Evolutionary conservation across 1,140 invertebrate genomes (phyloP).

Genomic region (Hesperophylax magnus): DNA sequence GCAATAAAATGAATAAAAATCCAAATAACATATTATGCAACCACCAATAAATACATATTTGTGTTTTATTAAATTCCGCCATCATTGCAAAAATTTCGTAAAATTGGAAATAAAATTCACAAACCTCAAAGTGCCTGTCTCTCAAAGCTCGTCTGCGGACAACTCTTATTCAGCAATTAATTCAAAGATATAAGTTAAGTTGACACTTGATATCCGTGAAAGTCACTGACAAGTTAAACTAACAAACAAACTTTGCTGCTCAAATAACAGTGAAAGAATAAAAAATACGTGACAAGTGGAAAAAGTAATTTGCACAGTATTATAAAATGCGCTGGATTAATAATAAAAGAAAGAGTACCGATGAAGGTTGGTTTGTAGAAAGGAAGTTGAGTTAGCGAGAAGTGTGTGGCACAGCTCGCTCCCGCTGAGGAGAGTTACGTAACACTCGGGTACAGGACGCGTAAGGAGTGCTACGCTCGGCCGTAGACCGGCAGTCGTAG

Average conservation of each 20-base stretch:
- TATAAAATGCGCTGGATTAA: background rate
- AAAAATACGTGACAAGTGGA: background rate
- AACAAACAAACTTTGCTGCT: background rate
- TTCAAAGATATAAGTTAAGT: conserved; percentile 14
- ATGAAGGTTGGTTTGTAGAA: background rate
- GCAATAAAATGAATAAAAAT: too few species aligned
- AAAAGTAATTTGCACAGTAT: background rate
- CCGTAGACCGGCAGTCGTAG: background rate
- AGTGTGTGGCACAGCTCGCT: background rate
- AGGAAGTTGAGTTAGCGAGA: conserved; percentile 16
- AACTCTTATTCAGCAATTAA: background rate
- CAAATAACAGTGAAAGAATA: background rate
- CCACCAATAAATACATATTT: background rate
- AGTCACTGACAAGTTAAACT: conserved; percentile 20
- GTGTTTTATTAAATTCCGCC: background rate
- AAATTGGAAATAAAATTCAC: conserved; percentile 1
- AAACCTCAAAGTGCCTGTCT: conserved; percentile 4
- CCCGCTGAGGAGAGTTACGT: conserved; percentile 11
- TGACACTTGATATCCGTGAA: background rate
- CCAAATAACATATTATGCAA: background rate
- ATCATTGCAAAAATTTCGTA: background rate
- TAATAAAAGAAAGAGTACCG: conserved; percentile 2
- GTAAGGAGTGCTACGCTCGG: conserved; percentile 13
- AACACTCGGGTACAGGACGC: conserved; percentile 20
- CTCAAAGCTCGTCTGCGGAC: background rate